These are phyloP conservation scores for Electrona antarctica DNA, from an alignment of 2,113 vertebrate genomes.

Conservation along the genomic window DNA sequence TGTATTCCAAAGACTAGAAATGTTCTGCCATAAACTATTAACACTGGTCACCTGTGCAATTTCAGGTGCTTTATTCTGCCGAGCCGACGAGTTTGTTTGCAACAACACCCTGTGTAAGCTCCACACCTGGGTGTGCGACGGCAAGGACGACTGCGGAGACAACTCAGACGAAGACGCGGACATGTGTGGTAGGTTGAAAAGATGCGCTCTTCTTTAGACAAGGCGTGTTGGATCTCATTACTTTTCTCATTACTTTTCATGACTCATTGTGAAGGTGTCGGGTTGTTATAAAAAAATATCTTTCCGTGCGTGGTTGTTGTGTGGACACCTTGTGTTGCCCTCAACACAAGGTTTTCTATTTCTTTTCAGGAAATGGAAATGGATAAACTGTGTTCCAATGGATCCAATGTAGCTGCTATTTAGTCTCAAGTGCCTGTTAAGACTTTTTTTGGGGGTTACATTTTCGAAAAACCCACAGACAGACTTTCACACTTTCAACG, in stretches of 20 bases:
- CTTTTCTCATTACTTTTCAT: conserved; percentile 37
- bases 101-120: conserved; percentile 98
- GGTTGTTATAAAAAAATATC: not conserved
- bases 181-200: conserved; percentile 86
- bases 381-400: no score
- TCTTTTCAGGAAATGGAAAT: no score
- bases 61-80: conserved; percentile 87
- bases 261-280: not conserved
- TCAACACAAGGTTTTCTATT: no score
- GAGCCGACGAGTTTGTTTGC: conserved; percentile 93
- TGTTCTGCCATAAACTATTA: not conserved
- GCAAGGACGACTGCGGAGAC: conserved; percentile 97
- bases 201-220: conserved; percentile 4
- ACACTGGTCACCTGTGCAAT: conserved; percentile 31
- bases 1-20: no score
- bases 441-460: no score
- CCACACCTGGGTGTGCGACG: conserved; percentile 94
- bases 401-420: no score
- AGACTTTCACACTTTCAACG: no score
- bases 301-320: no score
- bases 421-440: no score
- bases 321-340: no score
- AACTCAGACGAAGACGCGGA: conserved; percentile 94
- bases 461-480: no score
- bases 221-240: conserved; percentile 7